phyloP scores from a whole-genome alignment of 2,113 vertebrate genomes.

The Leptodactylus fuscus region DNA sequence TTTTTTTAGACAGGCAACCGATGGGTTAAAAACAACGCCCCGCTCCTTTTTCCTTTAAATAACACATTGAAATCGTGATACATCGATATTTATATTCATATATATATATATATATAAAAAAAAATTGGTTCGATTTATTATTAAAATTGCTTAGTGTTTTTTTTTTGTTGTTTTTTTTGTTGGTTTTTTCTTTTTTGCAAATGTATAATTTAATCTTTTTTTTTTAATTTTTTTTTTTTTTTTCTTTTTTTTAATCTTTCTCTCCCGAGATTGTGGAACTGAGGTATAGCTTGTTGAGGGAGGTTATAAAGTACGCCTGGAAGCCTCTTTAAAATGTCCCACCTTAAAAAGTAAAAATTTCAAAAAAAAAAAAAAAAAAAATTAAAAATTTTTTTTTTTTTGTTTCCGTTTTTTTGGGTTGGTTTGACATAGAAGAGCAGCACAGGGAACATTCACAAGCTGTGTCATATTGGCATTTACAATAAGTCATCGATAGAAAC shows the following conservation, averaged over 20 bases:
- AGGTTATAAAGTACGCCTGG: conserved; percentile 92
- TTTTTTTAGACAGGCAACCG: background rate
- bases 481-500: conserved; percentile 89
- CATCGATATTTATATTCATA: conserved; percentile 77
- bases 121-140: conserved; percentile 76
- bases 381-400: conserved; percentile 66
- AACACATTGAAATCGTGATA: conserved; percentile 74
- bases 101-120: conserved; percentile 69
- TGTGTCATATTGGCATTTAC: conserved; percentile 96
- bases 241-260: conserved; percentile 47
- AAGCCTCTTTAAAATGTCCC: conserved; percentile 88
- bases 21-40: conserved; percentile 9
- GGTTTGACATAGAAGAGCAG: conserved; percentile 95
- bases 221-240: background rate
- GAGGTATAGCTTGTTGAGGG: conserved; percentile 99
- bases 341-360: conserved; percentile 64
- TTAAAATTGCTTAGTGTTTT: conserved; percentile 84
- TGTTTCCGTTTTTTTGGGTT: conserved; percentile 80
- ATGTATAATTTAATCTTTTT: conserved; percentile 77
- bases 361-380: conserved; percentile 66
- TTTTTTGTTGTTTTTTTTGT: background rate
- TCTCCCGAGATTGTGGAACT: conserved; percentile 84
- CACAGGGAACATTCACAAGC: conserved; percentile 99
- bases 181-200: conserved; percentile 62
- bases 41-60: conserved; percentile 69